phyloP scores from a whole-genome alignment of 2,888 invertebrate species.

The Trisateles emortualis region DNA sequence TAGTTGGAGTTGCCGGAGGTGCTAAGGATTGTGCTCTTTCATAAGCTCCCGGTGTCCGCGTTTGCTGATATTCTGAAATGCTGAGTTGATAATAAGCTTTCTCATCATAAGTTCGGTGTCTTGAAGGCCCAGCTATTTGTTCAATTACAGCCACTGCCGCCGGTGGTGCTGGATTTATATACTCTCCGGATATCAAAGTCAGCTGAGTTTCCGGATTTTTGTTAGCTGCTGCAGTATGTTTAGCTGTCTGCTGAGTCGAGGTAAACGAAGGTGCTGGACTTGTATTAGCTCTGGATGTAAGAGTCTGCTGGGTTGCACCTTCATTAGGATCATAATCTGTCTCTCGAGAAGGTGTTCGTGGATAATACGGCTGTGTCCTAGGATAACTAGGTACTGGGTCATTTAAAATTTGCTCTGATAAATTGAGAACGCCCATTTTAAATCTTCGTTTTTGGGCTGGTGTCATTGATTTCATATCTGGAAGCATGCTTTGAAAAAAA shows the following conservation, averaged over 20 bases:
- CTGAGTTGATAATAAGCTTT: too few relatives aligned
- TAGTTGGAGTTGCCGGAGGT: background rate
- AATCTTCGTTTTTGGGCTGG: slow-evolving; percentile 30
- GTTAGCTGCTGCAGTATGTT: too few relatives aligned
- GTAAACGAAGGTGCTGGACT: slow-evolving; percentile 31
- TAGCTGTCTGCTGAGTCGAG: slow-evolving; percentile 32
- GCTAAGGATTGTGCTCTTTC: too few relatives aligned
- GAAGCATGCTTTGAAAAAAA: slow-evolving; percentile 20
- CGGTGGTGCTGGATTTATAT: too few relatives aligned
- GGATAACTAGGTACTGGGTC: slow-evolving; percentile 30
- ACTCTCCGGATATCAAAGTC: too few relatives aligned
- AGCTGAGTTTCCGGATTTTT: too few relatives aligned
- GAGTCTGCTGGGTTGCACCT: slow-evolving; percentile 34
- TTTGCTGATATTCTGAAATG: background rate
- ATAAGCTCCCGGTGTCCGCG: background rate
- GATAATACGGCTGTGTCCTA: slow-evolving; percentile 30
- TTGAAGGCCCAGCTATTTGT: too few relatives aligned
- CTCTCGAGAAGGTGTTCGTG: slow-evolving; percentile 33
- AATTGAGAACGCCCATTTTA: slow-evolving; percentile 23
- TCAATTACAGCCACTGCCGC: too few relatives aligned
- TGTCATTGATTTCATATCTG: slow-evolving; percentile 20
- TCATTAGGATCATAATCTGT: slow-evolving; percentile 34
- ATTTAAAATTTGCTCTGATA: slow-evolving; percentile 31
- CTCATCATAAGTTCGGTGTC: too few relatives aligned
- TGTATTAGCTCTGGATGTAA: slow-evolving; percentile 30